These are phyloP conservation scores for Propithecus deckenii DNA, from an alignment of 2,797 vertebrate genomes.

Conservation along the genomic window DNA sequence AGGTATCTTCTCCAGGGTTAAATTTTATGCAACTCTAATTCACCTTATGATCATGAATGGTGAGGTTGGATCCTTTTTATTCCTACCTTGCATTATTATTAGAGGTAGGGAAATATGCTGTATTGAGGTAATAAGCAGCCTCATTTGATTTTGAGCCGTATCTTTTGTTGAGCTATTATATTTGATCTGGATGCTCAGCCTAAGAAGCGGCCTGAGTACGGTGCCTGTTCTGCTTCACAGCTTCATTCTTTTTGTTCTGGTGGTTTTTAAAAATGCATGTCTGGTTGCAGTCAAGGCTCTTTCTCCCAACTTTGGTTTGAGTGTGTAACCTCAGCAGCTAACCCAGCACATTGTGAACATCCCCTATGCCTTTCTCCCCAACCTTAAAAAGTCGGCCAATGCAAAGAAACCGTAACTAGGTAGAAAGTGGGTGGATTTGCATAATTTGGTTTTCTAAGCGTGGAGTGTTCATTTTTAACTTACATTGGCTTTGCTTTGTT, in stretches of 20 bases:
- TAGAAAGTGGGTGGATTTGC: slow-evolving; percentile 35
- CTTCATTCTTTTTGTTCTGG: slow-evolving; percentile 41
- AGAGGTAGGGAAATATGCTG: background rate
- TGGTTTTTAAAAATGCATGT: slow-evolving; percentile 39
- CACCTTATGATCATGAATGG: slow-evolving; percentile 19
- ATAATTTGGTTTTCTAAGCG: slow-evolving; percentile 49
- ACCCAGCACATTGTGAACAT: background rate
- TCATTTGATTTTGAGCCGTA: background rate
- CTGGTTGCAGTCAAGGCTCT: slow-evolving; percentile 4
- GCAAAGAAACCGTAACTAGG: background rate
- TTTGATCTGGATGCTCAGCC: background rate
- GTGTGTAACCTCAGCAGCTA: background rate
- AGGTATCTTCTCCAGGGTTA: background rate
- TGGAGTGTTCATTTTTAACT: slow-evolving; percentile 33
- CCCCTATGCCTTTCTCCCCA: background rate
- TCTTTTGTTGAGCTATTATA: background rate
- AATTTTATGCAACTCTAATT: background rate
- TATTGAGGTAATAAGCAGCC: background rate
- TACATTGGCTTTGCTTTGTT: slow-evolving; percentile 11
- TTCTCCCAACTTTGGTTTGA: background rate
- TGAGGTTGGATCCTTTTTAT: slow-evolving; percentile 48
- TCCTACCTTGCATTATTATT: slow-evolving; percentile 47
- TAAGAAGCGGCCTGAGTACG: background rate
- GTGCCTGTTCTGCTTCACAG: background rate
- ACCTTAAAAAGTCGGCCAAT: background rate